These are phyloP conservation scores for Gonioctena quinquepunctata DNA, from an alignment of 1,140 invertebrate genomes.

Conservation along the genomic window DNA sequence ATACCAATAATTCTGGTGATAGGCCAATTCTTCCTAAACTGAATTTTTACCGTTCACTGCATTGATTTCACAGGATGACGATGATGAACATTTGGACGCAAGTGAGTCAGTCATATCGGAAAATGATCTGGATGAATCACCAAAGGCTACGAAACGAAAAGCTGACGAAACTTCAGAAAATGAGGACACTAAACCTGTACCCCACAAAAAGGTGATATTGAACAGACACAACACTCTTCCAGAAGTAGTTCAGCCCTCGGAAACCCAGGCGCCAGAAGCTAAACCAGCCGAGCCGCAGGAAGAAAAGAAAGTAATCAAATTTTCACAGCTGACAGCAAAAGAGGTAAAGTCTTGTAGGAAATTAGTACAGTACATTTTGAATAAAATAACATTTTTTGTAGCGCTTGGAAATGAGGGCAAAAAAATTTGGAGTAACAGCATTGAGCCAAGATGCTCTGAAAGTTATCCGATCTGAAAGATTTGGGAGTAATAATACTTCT, in stretches of 20 bases:
- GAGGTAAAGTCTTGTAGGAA: too few relatives aligned
- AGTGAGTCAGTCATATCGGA: constrained; percentile 48
- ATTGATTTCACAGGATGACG: constrained; percentile 45
- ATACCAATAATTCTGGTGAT: too few relatives aligned
- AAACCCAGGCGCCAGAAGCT: constrained; percentile 39
- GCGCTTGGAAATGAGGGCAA: constrained; percentile 75
- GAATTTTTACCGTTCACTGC: too few relatives aligned
- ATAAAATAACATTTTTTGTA: constrained; percentile 43
- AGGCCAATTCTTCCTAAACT: too few relatives aligned
- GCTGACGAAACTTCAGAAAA: constrained; percentile 31
- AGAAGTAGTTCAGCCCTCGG: constrained; percentile 29
- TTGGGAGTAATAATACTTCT: constrained; percentile 55
- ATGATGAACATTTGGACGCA: constrained; percentile 50
- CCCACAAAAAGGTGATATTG: constrained; percentile 65
- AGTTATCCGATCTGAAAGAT: constrained; percentile 69
- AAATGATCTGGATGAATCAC: constrained; percentile 51
- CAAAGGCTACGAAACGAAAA: constrained; percentile 45
- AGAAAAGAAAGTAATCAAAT: constrained; percentile 63
- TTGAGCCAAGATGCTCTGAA: constrained; percentile 64
- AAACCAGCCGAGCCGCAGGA: constrained; percentile 25
- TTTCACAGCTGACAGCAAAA: constrained; percentile 65
- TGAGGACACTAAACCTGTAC: constrained; percentile 41
- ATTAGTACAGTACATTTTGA: not conserved
- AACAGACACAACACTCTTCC: constrained; percentile 60
- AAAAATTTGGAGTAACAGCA: constrained; percentile 74